Evolutionary conservation across 2,113 vertebrate genomes (phyloP).

Genomic region (Silurus glanis): DNA sequence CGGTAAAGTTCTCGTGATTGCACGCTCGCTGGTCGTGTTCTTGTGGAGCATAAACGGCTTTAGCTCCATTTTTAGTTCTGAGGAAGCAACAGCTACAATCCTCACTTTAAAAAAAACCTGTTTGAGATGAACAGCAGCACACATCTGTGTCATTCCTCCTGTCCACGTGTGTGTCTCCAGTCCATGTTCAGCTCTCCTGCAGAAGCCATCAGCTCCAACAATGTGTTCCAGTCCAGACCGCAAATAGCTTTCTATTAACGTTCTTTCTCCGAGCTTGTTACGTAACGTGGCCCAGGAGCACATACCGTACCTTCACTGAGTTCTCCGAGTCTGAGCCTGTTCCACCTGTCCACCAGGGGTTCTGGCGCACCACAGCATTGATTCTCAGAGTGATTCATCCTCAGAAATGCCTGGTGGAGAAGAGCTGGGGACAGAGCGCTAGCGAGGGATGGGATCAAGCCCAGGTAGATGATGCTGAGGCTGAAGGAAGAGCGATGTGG

Average conservation of each 20-base stretch:
- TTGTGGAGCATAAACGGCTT: neutral
- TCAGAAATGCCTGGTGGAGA: neutral
- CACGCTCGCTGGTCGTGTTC: neutral
- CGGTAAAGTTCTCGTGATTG: neutral
- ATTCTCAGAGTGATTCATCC: neutral
- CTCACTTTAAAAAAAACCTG: neutral
- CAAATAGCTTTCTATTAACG: conserved; percentile 35
- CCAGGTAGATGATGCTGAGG: neutral
- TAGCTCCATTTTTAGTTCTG: neutral
- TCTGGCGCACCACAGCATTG: neutral
- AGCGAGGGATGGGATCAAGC: neutral
- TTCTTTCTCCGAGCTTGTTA: conserved; percentile 9
- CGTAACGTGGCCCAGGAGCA: conserved; percentile 8
- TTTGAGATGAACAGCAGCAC: neutral
- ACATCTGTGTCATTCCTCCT: neutral
- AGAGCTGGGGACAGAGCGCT: neutral
- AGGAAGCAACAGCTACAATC: neutral
- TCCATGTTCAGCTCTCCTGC: conserved; percentile 3
- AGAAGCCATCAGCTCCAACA: conserved; percentile 34
- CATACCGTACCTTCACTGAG: neutral
- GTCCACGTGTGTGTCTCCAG: neutral
- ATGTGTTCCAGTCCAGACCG: conserved; percentile 10
- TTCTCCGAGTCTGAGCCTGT: neutral
- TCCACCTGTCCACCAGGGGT: conserved; percentile 20
- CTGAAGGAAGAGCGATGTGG: neutral